Evolutionary conservation across 2,797 vertebrate genomes (phyloP).

Genomic region (Lycodopsis pacificus): DNA sequence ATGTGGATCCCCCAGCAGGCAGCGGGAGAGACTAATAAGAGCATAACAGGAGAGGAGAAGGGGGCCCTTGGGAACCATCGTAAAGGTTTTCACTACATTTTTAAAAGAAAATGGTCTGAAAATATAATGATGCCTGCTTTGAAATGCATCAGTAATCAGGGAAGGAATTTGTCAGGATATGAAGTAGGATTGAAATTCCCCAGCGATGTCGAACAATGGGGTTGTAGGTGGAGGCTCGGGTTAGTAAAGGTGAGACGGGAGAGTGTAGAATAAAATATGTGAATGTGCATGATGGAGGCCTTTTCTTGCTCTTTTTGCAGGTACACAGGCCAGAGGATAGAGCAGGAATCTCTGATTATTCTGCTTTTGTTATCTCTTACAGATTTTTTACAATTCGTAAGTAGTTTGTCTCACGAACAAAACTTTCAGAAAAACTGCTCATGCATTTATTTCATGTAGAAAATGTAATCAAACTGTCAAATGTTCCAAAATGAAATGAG

Average conservation of each 20-base stretch:
- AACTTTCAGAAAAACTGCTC: slow-evolving; percentile 17
- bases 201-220: slow-evolving; percentile 66
- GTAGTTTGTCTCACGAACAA: slow-evolving; percentile 13
- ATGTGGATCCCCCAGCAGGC: slow-evolving; percentile 92
- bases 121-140: slow-evolving; percentile 93
- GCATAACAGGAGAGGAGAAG: slow-evolving; percentile 91
- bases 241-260: slow-evolving; percentile 55
- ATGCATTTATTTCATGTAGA: slow-evolving; percentile 6
- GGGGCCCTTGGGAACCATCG: slow-evolving; percentile 89
- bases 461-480: background rate
- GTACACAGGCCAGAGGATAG: slow-evolving; percentile 38
- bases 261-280: slow-evolving; percentile 65
- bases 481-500: slow-evolving; percentile 9
- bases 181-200: slow-evolving; percentile 80
- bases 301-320: slow-evolving; percentile 53
- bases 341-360: slow-evolving; percentile 50
- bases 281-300: slow-evolving; percentile 41
- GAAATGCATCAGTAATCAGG: slow-evolving; percentile 94
- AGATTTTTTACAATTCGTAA: slow-evolving; percentile 8
- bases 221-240: slow-evolving; percentile 61
- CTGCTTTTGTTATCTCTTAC: slow-evolving; percentile 50
- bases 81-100: slow-evolving; percentile 92
- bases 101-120: slow-evolving; percentile 92
- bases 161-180: slow-evolving; percentile 84
- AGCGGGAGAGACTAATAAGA: slow-evolving; percentile 94